A percentile compares a stretch with the other conserved stretches of the same genome.
Evolutionary conservation across 2,113 vertebrate species (phyloP).

Genomic region (Brachypodius melanocephalos): DNA sequence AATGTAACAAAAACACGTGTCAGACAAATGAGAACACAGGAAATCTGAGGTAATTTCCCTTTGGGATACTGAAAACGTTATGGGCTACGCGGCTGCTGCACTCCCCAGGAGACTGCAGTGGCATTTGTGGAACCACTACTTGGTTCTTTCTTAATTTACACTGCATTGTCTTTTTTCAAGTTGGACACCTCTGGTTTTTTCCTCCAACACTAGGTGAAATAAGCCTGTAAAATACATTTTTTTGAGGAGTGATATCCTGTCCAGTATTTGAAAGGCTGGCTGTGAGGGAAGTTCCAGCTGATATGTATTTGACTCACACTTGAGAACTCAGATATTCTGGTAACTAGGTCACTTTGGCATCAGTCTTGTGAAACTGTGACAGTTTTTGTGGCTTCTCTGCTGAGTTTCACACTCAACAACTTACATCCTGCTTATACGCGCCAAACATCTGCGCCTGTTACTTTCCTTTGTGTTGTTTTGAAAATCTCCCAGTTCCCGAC

Average conservation of each 20-base stretch:
- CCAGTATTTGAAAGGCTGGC: neutral
- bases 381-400: slow-evolving; percentile 28
- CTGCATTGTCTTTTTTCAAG: neutral
- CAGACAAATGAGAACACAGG: slow-evolving; percentile 13
- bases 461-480: neutral
- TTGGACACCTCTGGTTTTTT: slow-evolving; percentile 3
- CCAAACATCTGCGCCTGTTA: slow-evolving; percentile 3
- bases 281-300: neutral
- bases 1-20: slow-evolving; percentile 50
- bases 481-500: neutral
- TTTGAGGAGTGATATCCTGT: slow-evolving; percentile 6
- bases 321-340: slow-evolving; percentile 2
- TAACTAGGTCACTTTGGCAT: slow-evolving; percentile 41
- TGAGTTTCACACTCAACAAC: slow-evolving; percentile 31
- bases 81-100: neutral
- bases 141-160: neutral
- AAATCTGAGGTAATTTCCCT: slow-evolving; percentile 63
- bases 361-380: slow-evolving; percentile 13
- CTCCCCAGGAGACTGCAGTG: slow-evolving; percentile 25
- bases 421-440: neutral
- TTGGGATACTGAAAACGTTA: slow-evolving; percentile 34
- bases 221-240: slow-evolving; percentile 26
- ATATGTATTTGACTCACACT: neutral
- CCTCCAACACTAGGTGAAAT: neutral
- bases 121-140: slow-evolving; percentile 17